phyloP scores from a whole-genome alignment of 2,797 vertebrate species.

The Gallinago stenura region DNA sequence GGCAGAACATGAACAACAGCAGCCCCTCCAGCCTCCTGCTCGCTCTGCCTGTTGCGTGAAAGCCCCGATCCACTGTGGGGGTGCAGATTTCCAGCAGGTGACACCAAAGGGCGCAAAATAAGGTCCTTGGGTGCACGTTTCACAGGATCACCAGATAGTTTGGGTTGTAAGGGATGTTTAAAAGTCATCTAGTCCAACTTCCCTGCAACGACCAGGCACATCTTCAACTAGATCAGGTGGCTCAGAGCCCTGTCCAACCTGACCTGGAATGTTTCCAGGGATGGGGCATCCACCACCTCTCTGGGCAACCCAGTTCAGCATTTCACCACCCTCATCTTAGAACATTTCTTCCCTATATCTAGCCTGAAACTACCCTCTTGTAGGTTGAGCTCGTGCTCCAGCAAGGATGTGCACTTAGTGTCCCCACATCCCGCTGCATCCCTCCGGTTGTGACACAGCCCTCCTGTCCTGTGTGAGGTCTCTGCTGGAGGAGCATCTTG shows the following conservation, averaged over 20 bases:
- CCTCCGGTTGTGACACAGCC: not conserved
- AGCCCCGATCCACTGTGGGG: not conserved
- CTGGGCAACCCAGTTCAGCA: not conserved
- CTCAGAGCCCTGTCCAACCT: not conserved
- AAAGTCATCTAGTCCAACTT: not conserved
- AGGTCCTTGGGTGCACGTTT: not conserved
- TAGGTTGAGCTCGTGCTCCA: not conserved
- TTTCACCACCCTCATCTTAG: not conserved
- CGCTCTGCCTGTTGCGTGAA: not conserved
- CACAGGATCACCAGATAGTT: not conserved
- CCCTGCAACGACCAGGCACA: not conserved
- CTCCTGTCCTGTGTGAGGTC: rapidly evolving
- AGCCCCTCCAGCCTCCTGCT: not conserved
- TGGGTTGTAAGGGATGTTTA: not conserved
- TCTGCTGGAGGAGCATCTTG: not conserved
- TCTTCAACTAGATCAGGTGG: not conserved
- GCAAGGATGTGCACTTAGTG: too few relatives aligned
- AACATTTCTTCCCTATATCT: not conserved
- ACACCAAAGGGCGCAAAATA: not conserved
- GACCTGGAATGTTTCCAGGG: not conserved
- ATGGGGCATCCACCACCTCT: not conserved
- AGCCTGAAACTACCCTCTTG: not conserved
- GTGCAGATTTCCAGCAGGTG: rapidly evolving
- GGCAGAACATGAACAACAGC: not conserved
- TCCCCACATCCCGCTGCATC: not conserved